A percentile compares a stretch with the other conserved stretches of the same genome.
These are phyloP conservation scores for Camponotus floridanus DNA, from an alignment of 1,140 invertebrate genomes.

Conservation along the genomic window DNA sequence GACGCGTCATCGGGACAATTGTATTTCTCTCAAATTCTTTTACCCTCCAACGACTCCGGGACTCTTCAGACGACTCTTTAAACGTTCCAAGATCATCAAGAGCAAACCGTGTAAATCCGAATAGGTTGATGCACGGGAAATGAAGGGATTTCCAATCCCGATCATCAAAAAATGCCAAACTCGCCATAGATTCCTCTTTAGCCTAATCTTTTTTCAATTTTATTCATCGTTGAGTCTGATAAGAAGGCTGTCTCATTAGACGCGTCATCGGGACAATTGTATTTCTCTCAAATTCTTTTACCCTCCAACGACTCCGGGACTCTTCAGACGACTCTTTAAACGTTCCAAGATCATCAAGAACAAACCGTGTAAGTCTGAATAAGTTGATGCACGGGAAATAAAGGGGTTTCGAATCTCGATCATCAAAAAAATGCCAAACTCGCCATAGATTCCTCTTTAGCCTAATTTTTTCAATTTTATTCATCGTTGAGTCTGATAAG, in stretches of 20 bases:
- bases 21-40: not conserved
- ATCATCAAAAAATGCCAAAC: not conserved
- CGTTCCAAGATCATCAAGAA: slow-evolving; percentile 23
- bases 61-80: not conserved
- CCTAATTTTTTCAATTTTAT: not conserved
- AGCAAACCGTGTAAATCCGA: slow-evolving; percentile 45
- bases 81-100: slow-evolving; percentile 22
- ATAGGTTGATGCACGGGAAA: not conserved
- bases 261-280: not conserved
- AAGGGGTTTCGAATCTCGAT: not conserved
- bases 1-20: not conserved
- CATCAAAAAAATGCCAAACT: not conserved
- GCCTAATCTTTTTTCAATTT: not conserved
- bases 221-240: not conserved
- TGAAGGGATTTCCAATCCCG: not conserved
- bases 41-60: too few species aligned
- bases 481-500: not conserved
- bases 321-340: not conserved
- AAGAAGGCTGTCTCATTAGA: not conserved
- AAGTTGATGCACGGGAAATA: not conserved
- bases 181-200: not conserved
- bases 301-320: too few species aligned
- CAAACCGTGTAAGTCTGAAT: slow-evolving; percentile 39
- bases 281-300: not conserved
- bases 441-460: not conserved